phyloP scores from a whole-genome alignment of 2,113 vertebrate species.

The Menidia beryllina region DNA sequence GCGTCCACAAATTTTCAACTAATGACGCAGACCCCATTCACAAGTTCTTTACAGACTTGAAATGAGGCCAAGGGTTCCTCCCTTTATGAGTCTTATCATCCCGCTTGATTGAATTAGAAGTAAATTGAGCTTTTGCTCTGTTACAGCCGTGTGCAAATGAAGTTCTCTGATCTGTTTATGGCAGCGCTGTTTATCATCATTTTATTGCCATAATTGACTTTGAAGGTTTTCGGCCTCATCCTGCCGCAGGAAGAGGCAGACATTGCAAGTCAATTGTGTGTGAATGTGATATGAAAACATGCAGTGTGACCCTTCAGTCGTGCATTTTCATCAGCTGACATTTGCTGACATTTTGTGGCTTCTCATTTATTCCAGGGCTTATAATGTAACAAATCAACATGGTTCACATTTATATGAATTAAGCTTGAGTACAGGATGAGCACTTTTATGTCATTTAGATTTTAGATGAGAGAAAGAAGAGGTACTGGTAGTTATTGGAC shows the following conservation, averaged over 20 bases:
- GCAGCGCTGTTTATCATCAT: constrained; percentile 43
- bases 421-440: background rate
- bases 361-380: constrained; percentile 31
- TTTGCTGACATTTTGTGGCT: constrained; percentile 65
- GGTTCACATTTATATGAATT: constrained; percentile 31
- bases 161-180: constrained; percentile 45
- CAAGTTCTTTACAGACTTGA: constrained; percentile 14
- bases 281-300: constrained; percentile 58
- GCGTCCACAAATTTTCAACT: constrained; percentile 28
- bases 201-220: constrained; percentile 55
- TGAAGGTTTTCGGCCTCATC: constrained; percentile 37
- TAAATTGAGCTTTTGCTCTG: constrained; percentile 43
- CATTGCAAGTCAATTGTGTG: constrained; percentile 46
- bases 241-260: background rate
- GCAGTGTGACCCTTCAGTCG: constrained; percentile 54
- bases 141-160: constrained; percentile 35
- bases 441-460: constrained; percentile 13
- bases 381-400: constrained; percentile 45
- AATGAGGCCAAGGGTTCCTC: constrained; percentile 13
- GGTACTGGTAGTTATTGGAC: too few species aligned
- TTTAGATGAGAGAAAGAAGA: too few species aligned
- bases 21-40: constrained; percentile 30
- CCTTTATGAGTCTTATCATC: constrained; percentile 15
- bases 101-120: constrained; percentile 41
- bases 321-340: constrained; percentile 71